phyloP scores from a whole-genome alignment of 2,113 vertebrate genomes.

The Lepisosteus oculatus region DNA sequence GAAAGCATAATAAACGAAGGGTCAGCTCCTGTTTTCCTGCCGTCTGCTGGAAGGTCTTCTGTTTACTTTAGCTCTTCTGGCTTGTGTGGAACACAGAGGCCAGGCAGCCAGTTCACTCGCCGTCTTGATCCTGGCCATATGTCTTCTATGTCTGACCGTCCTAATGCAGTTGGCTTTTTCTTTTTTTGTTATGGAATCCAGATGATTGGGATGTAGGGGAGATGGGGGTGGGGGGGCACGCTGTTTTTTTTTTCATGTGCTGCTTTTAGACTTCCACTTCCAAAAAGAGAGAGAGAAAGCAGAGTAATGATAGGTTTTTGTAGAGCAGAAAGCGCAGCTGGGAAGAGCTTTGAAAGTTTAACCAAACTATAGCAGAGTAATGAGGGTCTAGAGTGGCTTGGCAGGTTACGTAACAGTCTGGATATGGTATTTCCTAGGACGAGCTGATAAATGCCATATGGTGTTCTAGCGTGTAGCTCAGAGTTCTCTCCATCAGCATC shows the following conservation, averaged over 20 bases:
- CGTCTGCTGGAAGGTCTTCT: too few species aligned
- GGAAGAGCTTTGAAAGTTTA: conserved; percentile 32
- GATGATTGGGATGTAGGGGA: conserved; percentile 55
- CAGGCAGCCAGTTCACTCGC: too few species aligned
- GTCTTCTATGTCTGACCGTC: too few species aligned
- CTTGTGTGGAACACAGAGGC: too few species aligned
- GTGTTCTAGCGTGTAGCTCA: conserved; percentile 47
- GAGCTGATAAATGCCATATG: conserved; percentile 47
- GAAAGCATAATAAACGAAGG: too few species aligned
- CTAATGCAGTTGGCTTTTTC: too few species aligned
- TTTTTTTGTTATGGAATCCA: conserved; percentile 59
- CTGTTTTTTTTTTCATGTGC: background rate
- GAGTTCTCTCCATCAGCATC: conserved; percentile 35
- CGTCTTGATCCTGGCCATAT: too few species aligned
- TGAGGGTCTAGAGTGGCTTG: conserved; percentile 33
- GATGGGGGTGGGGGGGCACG: background rate
- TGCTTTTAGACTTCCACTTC: conserved; percentile 23
- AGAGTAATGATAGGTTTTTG: conserved; percentile 28
- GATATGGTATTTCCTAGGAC: conserved; percentile 50
- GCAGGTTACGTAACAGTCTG: conserved; percentile 57
- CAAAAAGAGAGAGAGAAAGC: background rate
- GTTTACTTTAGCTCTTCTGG: too few species aligned
- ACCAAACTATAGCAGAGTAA: conserved; percentile 11
- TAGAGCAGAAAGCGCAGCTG: conserved; percentile 11
- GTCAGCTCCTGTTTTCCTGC: too few species aligned